Evolutionary conservation across 2,888 invertebrate genomes (phyloP).

Genomic region (Lacanobia oleracea): DNA sequence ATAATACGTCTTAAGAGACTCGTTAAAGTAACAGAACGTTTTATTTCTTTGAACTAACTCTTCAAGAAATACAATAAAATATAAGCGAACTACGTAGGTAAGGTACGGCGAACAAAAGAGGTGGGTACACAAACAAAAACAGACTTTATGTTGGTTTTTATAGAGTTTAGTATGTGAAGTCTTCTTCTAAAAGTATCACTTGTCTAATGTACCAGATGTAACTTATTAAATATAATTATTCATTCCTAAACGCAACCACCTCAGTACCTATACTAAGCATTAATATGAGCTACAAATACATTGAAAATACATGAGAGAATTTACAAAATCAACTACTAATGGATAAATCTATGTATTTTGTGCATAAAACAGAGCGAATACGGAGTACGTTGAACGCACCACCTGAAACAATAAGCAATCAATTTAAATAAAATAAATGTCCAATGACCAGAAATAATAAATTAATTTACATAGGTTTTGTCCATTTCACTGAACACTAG

Average conservation of each 20-base stretch:
- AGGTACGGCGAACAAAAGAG: constrained; percentile 9
- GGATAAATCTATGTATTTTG: constrained; percentile 70
- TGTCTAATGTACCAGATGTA: background rate
- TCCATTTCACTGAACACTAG: constrained; percentile 39
- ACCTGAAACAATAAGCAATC: constrained; percentile 77
- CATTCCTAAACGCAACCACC: background rate
- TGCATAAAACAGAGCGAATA: constrained; percentile 83
- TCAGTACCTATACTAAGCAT: background rate
- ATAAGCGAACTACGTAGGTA: constrained; percentile 31
- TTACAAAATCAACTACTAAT: background rate
- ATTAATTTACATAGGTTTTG: constrained; percentile 45
- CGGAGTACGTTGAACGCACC: constrained; percentile 82
- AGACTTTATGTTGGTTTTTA: background rate
- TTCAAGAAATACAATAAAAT: constrained; percentile 48
- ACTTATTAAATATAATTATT: constrained; percentile 2
- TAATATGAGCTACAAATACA: no score
- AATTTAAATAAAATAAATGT: constrained; percentile 56
- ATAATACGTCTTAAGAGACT: constrained; percentile 55
- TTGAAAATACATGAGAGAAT: background rate
- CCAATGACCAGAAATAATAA: constrained; percentile 57
- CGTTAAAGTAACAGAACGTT: constrained; percentile 55
- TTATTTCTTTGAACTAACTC: constrained; percentile 52
- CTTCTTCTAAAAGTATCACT: background rate
- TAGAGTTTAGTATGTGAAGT: background rate
- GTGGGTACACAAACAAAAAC: constrained; percentile 12